Evolutionary conservation across 2,113 vertebrate species (phyloP), one percentile per base, ranked within the genome.

Genomic region (Leptosomus discolor): DNA sequence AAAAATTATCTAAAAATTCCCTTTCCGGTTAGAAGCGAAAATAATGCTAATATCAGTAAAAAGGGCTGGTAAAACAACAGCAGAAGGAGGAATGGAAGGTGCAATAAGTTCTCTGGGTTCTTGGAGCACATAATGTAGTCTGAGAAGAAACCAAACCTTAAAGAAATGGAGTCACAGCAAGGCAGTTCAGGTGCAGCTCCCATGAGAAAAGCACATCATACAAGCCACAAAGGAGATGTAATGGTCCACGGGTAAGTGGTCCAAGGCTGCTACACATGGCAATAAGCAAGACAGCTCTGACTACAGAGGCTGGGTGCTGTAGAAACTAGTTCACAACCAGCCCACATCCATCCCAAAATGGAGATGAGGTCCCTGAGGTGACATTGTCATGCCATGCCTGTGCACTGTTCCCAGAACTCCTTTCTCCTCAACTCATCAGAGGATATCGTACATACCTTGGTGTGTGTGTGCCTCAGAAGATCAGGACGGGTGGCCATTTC

Each of bases 371-470:
- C 63, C 29, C 26, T 50, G 56, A 46, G 43, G 46, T 34, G 34
- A 53, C 27, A 21, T 0, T 48, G 32, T 8, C 41, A 48, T 45
- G 74, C 54, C 11, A 37, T 85, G 36, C 34, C 60, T 56, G 4
- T 34, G 45, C 21, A 48, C 13, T 18, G 41, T 34, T 48, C 27
- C 77, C 69, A 57, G 30, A 77, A 34, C 6, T 37, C 51, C 32
- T 39, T 57, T 67, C 21, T 78, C 29, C n/a, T 60, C 67, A 67
- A 1, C 9, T 74, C 5, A 0, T 14, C 46, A 45, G 43, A 70
- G 70, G n/a, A 17, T 15, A 34, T 5, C 2, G 2, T 14, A 39
- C 12, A 36, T 0, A 1, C 15, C 54, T 68, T 34, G 64, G 36
- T 54, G 6, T 11, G 9, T 12, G 24, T 43, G 32, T 43, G 13